phyloP scores from a whole-genome alignment of 30 jellyfish, hydroid and myxozoan species.

The Aurelia aurita complex sp. Pacific region DNA sequence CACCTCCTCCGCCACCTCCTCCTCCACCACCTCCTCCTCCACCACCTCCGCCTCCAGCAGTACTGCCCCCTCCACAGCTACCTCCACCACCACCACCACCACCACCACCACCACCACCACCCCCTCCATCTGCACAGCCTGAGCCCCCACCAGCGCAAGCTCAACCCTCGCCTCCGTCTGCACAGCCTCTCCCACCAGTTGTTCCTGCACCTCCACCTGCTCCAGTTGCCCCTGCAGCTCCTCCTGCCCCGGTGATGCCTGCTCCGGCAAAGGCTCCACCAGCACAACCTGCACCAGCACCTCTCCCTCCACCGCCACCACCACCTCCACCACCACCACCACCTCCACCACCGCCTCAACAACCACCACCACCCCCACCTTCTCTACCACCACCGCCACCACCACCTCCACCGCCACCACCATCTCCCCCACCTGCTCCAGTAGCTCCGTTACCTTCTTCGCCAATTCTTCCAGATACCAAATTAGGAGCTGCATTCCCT shows the following conservation, averaged over 20 bases:
- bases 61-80: slow-evolving; percentile 71
- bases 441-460: slow-evolving; percentile 49
- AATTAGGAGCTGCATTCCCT: slow-evolving; percentile 73
- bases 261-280: slow-evolving; percentile 40
- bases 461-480: slow-evolving; percentile 56
- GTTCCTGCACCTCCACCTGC: slow-evolving; percentile 94
- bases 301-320: slow-evolving; percentile 97
- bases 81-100: slow-evolving; percentile 78
- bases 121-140: slow-evolving; percentile 63
- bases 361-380: slow-evolving; percentile 61
- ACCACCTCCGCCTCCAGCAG: slow-evolving; percentile 74
- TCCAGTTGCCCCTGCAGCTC: slow-evolving; percentile 98
- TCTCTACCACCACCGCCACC: slow-evolving; percentile 51
- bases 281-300: slow-evolving; percentile 37
- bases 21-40: slow-evolving; percentile 84
- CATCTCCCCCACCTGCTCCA: slow-evolving; percentile 67
- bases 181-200: slow-evolving; percentile 51
- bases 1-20: slow-evolving; percentile 73
- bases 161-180: slow-evolving; percentile 19
- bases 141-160: slow-evolving; percentile 33
- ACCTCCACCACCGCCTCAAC: slow-evolving; percentile 75
- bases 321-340: slow-evolving; percentile 99
- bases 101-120: slow-evolving; percentile 93
- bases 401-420: slow-evolving; percentile 52
- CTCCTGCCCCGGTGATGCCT: slow-evolving; percentile 71